Conservation (phyloP, 2,797 vertebrate genomes). For the Sebastes hopkinsi region DNA sequence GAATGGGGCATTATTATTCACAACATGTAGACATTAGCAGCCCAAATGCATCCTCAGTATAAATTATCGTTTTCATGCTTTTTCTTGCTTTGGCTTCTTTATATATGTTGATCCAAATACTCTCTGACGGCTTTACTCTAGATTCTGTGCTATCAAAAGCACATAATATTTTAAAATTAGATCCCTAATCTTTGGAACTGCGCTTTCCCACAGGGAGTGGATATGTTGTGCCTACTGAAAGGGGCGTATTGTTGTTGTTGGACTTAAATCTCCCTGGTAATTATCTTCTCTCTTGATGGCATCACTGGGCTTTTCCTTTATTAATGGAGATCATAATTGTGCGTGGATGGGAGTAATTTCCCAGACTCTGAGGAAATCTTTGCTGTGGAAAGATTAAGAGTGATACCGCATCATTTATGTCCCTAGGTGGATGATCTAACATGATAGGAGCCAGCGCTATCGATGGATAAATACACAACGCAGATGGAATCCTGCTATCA, state of each 20-base stretch:
- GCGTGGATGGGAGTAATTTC: constrained; percentile 54
- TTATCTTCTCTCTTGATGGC: constrained; percentile 65
- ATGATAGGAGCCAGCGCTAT: constrained; percentile 23
- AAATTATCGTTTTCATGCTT: background rate
- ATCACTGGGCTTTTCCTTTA: constrained; percentile 64
- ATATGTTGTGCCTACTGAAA: constrained; percentile 36
- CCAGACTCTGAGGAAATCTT: constrained; percentile 63
- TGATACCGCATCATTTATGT: constrained; percentile 34
- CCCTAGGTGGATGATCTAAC: constrained; percentile 41
- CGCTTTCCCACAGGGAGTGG: constrained; percentile 11
- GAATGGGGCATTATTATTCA: background rate
- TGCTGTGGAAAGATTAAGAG: constrained; percentile 50
- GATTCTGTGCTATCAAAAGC: constrained; percentile 23
- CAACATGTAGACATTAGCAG: background rate
- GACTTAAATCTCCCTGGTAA: constrained; percentile 65
- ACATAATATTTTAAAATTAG: constrained; percentile 46
- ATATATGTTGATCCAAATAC: constrained; percentile 22
- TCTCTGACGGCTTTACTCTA: constrained; percentile 15
- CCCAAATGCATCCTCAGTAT: background rate
- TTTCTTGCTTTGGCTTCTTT: background rate
- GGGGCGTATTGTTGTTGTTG: constrained; percentile 46
- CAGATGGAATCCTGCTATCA: constrained; percentile 41
- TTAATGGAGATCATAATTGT: constrained; percentile 68
- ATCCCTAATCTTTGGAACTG: constrained; percentile 43
- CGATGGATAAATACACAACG: constrained; percentile 15